Base-by-base conservation (phyloP, 2,888 invertebrate genomes). In the Glaucopsyche alexis region DNA sequence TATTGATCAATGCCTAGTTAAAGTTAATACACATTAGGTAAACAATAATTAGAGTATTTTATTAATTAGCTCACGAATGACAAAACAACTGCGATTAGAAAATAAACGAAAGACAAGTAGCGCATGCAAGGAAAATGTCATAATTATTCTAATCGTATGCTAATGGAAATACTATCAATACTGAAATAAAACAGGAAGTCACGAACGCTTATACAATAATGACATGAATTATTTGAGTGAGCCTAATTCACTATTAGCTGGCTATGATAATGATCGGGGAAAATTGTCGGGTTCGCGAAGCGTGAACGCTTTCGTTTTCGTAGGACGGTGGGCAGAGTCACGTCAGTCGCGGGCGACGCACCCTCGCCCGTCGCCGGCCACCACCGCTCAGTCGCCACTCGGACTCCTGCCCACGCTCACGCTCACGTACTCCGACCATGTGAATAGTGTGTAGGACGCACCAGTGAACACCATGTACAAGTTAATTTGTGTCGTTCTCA, bases 241-340 rank as follows among this genome's bases (percentile, higher is more conserved):
- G 82, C 81, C 79, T 83, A 85, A 85, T 84, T 82, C 81, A 80
- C 81, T 81, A 84, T 85, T 85, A 84, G 79, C 82, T 85, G 85
- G 87, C 87, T 87, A 87, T 89, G 80, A 81, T 80, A 79, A 80
- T 88, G 85, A 86, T 86, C 84, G 84, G 81, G 88, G 87, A 90
- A 91, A 91, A 84, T 89, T 84, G 85, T 85, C 78, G 83, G 82
- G 84, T 83, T 81, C 80, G 79, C 84, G 80, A 84, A 86, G 89
- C 91, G 87, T 91, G 86, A 86, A 84, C 88, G 87, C 92, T 93
- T 93, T 93, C 92, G 85, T 88, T 93, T 91, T 92, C 91, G 82
- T 84, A 87, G 89, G 90, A 86, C 84, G 79, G 80, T 81, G 66
- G 67, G n/a, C 47, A 49, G 83, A 81, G 80, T 79, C 81, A 79